A percentile compares a stretch with the other conserved stretches of the same genome.
phyloP scores from a whole-genome alignment of 2,888 invertebrate species.

The Thymelicus sylvestris region DNA sequence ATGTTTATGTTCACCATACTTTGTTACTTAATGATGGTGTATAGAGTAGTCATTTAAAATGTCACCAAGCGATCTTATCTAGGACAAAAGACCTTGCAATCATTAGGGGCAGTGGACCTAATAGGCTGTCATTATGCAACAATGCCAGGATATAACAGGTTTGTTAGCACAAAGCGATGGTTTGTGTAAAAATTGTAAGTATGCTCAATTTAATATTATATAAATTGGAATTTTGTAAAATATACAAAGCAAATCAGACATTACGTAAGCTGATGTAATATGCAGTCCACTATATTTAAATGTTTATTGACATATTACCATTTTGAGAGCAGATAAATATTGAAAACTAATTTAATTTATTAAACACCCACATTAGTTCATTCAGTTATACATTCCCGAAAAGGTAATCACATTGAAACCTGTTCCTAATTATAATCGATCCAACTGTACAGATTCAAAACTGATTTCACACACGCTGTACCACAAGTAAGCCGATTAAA shows the following conservation, averaged over 20 bases:
- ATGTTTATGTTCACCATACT: slow-evolving; percentile 16
- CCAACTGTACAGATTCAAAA: slow-evolving; percentile 45
- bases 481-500: slow-evolving; percentile 53
- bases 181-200: no score
- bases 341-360: no score
- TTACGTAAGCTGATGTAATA: no score
- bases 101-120: slow-evolving; percentile 19
- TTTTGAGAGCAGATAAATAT: no score
- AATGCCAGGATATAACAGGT: background rate
- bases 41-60: slow-evolving; percentile 15
- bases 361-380: background rate
- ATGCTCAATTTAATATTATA: no score
- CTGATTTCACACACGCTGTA: slow-evolving; percentile 50
- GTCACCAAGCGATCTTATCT: slow-evolving; percentile 30
- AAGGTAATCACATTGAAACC: slow-evolving; percentile 8
- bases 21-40: slow-evolving; percentile 18
- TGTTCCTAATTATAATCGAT: slow-evolving; percentile 16
- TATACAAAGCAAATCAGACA: no score
- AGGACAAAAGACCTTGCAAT: slow-evolving; percentile 1
- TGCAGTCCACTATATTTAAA: no score
- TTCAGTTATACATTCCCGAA: background rate
- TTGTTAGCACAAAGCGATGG: no score
- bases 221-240: no score
- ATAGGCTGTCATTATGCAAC: slow-evolving; percentile 20
- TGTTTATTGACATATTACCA: no score